phyloP scores from a whole-genome alignment of 30 jellyfish, hydroid and myxozoan genomes.

The Phacellophora camtschatica region DNA sequence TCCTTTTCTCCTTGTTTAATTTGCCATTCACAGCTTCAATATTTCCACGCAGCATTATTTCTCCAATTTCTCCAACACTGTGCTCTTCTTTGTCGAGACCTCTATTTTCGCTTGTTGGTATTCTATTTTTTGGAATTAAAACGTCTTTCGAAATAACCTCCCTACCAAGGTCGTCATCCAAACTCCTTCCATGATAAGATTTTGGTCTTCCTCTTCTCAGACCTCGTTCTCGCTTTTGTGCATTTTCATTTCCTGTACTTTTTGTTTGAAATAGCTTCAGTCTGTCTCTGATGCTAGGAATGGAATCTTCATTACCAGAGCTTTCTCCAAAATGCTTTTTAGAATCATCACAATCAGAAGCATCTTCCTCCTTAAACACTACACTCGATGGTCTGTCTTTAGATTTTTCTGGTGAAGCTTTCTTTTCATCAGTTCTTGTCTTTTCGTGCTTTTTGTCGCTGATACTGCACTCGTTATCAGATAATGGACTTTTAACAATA shows the following conservation, averaged over 20 bases:
- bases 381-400: not conserved
- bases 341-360: not conserved
- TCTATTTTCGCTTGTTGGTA: not conserved
- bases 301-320: not conserved
- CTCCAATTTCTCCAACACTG: slow-evolving; percentile 1
- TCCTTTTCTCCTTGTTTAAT: not conserved
- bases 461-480: not conserved
- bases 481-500: not conserved
- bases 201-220: slow-evolving; percentile 29
- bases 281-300: slow-evolving; percentile 56
- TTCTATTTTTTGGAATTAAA: not conserved
- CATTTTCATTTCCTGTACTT: not conserved
- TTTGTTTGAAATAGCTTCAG: slow-evolving; percentile 31
- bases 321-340: not conserved
- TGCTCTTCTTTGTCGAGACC: not conserved
- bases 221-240: not conserved
- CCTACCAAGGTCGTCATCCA: not conserved
- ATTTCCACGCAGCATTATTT: not conserved
- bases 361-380: not conserved
- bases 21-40: not conserved
- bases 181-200: slow-evolving; percentile 44
- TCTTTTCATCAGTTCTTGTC: not conserved
- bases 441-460: not conserved
- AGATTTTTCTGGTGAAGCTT: too few species aligned
- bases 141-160: not conserved